Evolutionary conservation across 2,113 vertebrate species (phyloP).

Genomic region (Phaethornis superciliosus): DNA sequence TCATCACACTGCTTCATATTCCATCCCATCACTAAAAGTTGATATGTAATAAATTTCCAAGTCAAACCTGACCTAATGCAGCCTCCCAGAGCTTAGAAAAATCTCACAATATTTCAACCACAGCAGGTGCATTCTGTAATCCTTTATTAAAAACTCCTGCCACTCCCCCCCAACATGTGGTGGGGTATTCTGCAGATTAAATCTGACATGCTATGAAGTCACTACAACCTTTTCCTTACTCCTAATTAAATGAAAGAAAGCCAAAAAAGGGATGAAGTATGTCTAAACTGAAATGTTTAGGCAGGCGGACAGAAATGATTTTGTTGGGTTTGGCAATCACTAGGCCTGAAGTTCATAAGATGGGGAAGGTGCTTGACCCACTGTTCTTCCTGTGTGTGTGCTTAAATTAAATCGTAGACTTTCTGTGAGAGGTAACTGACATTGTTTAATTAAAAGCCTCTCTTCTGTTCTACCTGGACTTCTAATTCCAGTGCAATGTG

Average conservation of each 20-base stretch:
- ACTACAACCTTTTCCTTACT: slow-evolving; percentile 37
- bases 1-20: slow-evolving; percentile 24
- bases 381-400: slow-evolving; percentile 16
- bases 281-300: slow-evolving; percentile 20
- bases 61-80: slow-evolving; percentile 48
- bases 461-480: slow-evolving; percentile 60
- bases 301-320: slow-evolving; percentile 12
- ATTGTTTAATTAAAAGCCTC: slow-evolving; percentile 71
- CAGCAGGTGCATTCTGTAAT: slow-evolving; percentile 70
- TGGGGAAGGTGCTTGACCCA: slow-evolving; percentile 41
- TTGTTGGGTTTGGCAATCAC: not conserved
- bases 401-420: slow-evolving; percentile 67
- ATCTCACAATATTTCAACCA: slow-evolving; percentile 50
- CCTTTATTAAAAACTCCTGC: slow-evolving; percentile 74
- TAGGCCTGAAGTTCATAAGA: not conserved
- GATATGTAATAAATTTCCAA: slow-evolving; percentile 63
- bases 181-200: slow-evolving; percentile 64
- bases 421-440: slow-evolving; percentile 63
- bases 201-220: slow-evolving; percentile 61
- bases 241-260: slow-evolving; percentile 70
- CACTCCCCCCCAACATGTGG: slow-evolving; percentile 26
- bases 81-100: slow-evolving; percentile 44
- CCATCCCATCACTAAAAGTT: not conserved
- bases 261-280: not conserved
- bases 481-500: slow-evolving; percentile 57